Base-by-base conservation (phyloP, 2,797 vertebrate genomes). In the Myotis daubentonii region DNA sequence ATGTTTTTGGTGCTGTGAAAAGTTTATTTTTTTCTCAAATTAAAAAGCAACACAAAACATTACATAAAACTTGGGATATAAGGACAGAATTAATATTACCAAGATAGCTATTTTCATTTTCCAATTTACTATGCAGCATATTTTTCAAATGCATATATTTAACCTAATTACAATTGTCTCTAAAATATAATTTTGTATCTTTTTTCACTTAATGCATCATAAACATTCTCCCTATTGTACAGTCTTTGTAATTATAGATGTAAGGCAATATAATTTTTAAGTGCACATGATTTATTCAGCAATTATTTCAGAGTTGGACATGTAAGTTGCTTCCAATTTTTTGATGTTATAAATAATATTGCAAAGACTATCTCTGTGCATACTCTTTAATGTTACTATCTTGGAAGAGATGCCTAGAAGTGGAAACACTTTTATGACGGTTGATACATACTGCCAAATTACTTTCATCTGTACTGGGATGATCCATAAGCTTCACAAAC, bases 201-300 rank as follows among this genome's bases (percentile, higher is more conserved):
- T 72, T 72, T 96, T 96, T 79, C 66, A 83, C 66, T 96, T 95
- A 97, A 86, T 89, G 89, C 4, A 15, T 96, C 90, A 86, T 81
- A 93, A 93, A 70, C 86, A 84, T 95, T 93, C 96, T 87, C 82
- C 79, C 93, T 88, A 87, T 76, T 92, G 88, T 88, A 82, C 25
- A 93, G 25, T 90, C 90, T 94, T 96, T 70, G 41, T 87, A 96
- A 97, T 97, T 95, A 96, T 47, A 90, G 91, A 65, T 96, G 90
- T 87, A 96, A 70, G 80, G 85, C 86, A 96, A 94, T 91, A 74
- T 94, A 96, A 96, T 94, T 96, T 96, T 94, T 96, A 97, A 97
- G 94, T 92, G 79, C 53, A 87, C 55, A 94, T 87, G 82, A 90
- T 93, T 97, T 96, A 97, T 86, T 96, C 49, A 72, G 82, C 88